A percentile compares a stretch with the other conserved stretches of the same genome.
Evolutionary conservation across 2,888 invertebrate species (phyloP).

Genomic region (Lissocephala sabroskyi): DNA sequence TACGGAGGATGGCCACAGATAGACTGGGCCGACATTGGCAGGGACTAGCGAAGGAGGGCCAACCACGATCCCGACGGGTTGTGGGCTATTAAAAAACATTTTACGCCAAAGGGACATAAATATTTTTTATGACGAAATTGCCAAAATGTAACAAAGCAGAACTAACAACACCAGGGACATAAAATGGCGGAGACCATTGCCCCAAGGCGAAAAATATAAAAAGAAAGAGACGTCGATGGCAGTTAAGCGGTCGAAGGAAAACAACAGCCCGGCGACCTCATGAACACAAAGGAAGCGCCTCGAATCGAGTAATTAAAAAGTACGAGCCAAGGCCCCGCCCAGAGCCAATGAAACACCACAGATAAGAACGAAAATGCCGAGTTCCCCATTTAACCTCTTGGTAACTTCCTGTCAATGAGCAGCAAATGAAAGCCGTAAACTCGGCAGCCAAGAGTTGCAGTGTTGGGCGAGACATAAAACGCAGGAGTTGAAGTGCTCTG

Average conservation of each 20-base stretch:
- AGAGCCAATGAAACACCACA: too few species aligned
- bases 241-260: too few species aligned
- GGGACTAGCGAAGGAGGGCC: too few species aligned
- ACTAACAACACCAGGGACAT: slow-evolving; percentile 22
- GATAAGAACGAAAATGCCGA: too few species aligned
- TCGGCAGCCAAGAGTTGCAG: slow-evolving; percentile 13
- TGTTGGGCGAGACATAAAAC: slow-evolving; percentile 27
- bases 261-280: slow-evolving; percentile 28
- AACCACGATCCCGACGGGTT: background rate
- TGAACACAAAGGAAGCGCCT: slow-evolving; percentile 49
- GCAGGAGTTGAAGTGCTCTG: slow-evolving; percentile 6
- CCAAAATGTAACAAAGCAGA: slow-evolving; percentile 29
- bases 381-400: too few species aligned
- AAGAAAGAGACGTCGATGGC: background rate
- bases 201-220: slow-evolving; percentile 13
- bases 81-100: slow-evolving; percentile 30
- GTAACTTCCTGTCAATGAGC: too few species aligned
- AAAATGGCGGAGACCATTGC: slow-evolving; percentile 29
- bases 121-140: slow-evolving; percentile 44
- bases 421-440: slow-evolving; percentile 15
- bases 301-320: slow-evolving; percentile 55
- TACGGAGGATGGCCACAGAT: too few species aligned
- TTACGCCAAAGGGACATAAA: slow-evolving; percentile 37
- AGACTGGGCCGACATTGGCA: too few species aligned
- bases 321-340: background rate